phyloP scores from a whole-genome alignment of 2,888 invertebrate species.

The Trichacis sp. region DNA sequence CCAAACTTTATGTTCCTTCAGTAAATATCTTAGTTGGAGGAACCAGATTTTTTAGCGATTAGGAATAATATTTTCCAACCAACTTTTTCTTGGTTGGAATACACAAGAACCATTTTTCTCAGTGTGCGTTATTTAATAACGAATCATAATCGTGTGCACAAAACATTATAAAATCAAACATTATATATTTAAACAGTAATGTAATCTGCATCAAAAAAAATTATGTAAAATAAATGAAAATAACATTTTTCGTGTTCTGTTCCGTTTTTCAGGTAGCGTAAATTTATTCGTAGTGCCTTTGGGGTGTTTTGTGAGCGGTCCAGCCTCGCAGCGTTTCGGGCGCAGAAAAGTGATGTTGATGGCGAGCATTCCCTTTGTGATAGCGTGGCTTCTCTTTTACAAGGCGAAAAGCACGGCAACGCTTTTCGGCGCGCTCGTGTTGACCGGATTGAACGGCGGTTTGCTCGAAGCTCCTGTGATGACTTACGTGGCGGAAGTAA shows the following conservation, averaged over 20 bases:
- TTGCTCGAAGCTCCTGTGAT: slow-evolving; percentile 85
- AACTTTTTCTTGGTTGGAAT: too few relatives aligned
- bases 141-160: too few relatives aligned
- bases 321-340: slow-evolving; percentile 79
- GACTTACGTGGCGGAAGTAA: slow-evolving; percentile 87
- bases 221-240: not conserved
- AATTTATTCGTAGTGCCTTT: slow-evolving; percentile 84
- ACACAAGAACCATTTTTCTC: too few relatives aligned
- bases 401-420: slow-evolving; percentile 75
- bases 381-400: slow-evolving; percentile 81
- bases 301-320: slow-evolving; percentile 82
- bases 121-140: too few relatives aligned
- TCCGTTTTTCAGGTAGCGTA: slow-evolving; percentile 76
- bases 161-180: too few relatives aligned
- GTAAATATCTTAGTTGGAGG: too few relatives aligned
- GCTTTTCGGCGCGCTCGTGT: slow-evolving; percentile 78
- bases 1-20: too few relatives aligned
- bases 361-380: slow-evolving; percentile 74
- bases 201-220: too few relatives aligned
- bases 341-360: slow-evolving; percentile 78
- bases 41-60: too few relatives aligned
- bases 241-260: too few relatives aligned
- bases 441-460: slow-evolving; percentile 83
- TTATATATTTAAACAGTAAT: too few relatives aligned
- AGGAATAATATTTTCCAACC: too few relatives aligned